Evolutionary conservation across 2,797 vertebrate species (phyloP).

Genomic region (Trichosurus vulpecula): DNA sequence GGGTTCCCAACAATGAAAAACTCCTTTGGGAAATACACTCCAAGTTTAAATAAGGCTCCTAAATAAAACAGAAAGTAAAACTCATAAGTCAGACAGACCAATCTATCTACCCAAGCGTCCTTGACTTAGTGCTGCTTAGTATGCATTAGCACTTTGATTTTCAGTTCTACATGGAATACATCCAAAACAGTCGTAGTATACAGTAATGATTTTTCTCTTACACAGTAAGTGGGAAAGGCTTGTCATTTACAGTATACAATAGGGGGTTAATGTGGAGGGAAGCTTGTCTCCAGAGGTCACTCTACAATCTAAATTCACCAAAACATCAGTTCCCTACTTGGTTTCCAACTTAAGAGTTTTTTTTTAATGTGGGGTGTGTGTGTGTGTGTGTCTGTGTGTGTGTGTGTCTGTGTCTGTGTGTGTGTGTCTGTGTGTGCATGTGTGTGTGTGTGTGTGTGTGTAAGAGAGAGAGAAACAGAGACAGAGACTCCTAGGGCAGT

Average conservation of each 20-base stretch:
- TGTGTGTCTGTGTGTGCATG: too few relatives aligned
- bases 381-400: too few relatives aligned
- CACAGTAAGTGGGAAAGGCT: not conserved
- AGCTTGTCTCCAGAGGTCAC: not conserved
- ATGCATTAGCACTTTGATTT: not conserved
- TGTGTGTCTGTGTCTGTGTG: too few relatives aligned
- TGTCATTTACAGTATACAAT: not conserved
- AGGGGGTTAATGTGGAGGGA: rapidly evolving
- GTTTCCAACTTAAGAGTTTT: not conserved
- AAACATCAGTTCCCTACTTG: not conserved
- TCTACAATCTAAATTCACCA: not conserved
- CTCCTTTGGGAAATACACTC: not conserved
- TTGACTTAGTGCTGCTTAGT: not conserved
- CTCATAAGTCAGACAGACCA: not conserved
- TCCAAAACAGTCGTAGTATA: not conserved
- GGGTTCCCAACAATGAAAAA: not conserved
- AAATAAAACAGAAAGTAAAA: not conserved
- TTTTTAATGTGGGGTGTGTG: too few relatives aligned
- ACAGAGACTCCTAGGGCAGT: not conserved
- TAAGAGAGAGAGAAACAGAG: not conserved
- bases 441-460: too few relatives aligned
- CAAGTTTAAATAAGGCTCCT: not conserved
- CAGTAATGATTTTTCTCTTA: not conserved
- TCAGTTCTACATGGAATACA: not conserved
- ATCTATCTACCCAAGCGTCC: not conserved